Conservation (phyloP, 2,113 vertebrate genomes). For the Lamprologus callipterus region DNA sequence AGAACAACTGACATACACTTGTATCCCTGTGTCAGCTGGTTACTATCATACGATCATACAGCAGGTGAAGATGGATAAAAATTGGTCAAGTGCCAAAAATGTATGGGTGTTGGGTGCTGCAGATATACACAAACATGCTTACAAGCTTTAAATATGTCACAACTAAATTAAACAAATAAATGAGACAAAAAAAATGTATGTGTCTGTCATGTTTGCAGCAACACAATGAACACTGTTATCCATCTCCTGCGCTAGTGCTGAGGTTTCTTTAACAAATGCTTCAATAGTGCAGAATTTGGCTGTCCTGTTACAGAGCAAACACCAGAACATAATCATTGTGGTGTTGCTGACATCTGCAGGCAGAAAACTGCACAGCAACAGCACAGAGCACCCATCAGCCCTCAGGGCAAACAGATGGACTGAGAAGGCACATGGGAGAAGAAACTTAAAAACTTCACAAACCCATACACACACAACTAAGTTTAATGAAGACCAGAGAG, state of each 20-base stretch:
- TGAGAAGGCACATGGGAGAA: neutral
- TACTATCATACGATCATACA: neutral
- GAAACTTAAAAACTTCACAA: neutral
- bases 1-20: neutral
- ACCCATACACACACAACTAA: neutral
- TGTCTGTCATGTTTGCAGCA: neutral
- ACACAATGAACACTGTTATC: neutral
- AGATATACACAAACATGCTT: neutral
- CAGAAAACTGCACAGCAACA: neutral
- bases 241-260: neutral
- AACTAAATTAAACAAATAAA: neutral
- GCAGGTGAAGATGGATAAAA: neutral
- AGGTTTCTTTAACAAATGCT: neutral
- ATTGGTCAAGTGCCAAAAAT: neutral
- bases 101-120: neutral
- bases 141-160: neutral
- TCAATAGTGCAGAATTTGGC: neutral
- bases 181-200: neutral
- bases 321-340: neutral
- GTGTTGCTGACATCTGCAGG: slow-evolving; percentile 49
- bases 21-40: neutral
- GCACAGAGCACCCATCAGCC: neutral
- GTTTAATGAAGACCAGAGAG: neutral
- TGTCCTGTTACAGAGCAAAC: neutral
- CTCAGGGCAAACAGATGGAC: slow-evolving; percentile 12